Evolutionary conservation across 30 jellyfish, hydroid and myxozoan species (phyloP).

Genomic region (Hydra vulgaris): DNA sequence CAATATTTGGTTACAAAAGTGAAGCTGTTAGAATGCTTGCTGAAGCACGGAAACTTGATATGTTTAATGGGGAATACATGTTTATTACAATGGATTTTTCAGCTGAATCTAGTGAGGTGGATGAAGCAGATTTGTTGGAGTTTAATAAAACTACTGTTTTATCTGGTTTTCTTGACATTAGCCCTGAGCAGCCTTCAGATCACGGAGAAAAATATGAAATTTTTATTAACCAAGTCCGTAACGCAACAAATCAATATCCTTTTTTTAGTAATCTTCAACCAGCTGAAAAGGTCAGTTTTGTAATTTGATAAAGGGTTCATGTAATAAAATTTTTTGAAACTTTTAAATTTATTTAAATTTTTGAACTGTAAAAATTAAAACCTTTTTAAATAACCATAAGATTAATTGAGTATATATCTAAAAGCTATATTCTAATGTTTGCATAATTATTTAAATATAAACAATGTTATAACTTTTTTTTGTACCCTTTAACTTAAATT

Average conservation of each 20-base stretch:
- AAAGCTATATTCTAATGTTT: too few species aligned
- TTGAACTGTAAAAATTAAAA: too few species aligned
- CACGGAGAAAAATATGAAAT: conserved; percentile 12
- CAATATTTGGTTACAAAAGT: conserved; percentile 59
- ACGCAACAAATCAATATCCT: conserved; percentile 62
- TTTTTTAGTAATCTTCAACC: conserved; percentile 39
- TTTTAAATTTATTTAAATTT: too few species aligned
- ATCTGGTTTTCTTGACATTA: conserved; percentile 60
- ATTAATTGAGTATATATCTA: too few species aligned
- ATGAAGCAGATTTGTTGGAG: conserved; percentile 43
- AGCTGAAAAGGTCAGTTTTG: conserved; percentile 65
- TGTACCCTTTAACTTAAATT: too few species aligned
- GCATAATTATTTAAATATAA: too few species aligned
- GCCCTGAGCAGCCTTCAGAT: conserved; percentile 53
- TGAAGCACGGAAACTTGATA: conserved; percentile 44
- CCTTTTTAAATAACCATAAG: too few species aligned
- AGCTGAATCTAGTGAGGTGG: conserved; percentile 26
- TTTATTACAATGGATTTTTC: conserved; percentile 78
- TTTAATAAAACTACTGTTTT: conserved; percentile 30
- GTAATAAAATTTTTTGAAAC: too few species aligned
- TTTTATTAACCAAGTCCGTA: conserved; percentile 52
- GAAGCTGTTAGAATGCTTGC: conserved; percentile 37
- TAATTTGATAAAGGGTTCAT: too few species aligned
- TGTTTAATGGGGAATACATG: conserved; percentile 68
- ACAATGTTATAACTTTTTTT: too few species aligned